Percentiles rank a stretch among this genome's conserved stretches.
Evolutionary conservation across 2,797 vertebrate species (phyloP).

Genomic region (Ctenochaetus hawaiiensis): DNA sequence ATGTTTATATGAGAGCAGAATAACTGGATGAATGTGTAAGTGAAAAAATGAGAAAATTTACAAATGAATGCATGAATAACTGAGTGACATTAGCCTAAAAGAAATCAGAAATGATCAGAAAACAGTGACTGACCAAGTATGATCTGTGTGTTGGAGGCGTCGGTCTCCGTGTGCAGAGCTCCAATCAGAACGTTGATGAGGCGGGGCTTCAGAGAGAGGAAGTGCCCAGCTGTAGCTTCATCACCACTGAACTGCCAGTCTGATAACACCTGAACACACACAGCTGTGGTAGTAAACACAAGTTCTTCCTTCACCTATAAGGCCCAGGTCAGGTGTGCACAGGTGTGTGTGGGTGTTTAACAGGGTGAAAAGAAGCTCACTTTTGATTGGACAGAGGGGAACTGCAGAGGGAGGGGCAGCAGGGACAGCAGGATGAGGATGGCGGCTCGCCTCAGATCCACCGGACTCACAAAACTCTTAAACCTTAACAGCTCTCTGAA

Average conservation of each 20-base stretch:
- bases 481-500: slow-evolving; percentile 92
- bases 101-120: background rate
- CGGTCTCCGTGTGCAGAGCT: slow-evolving; percentile 92
- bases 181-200: slow-evolving; percentile 93
- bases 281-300: background rate
- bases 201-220: slow-evolving; percentile 90
- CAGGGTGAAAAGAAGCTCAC: slow-evolving; percentile 69
- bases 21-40: too few relatives aligned
- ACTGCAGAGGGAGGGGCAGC: slow-evolving; percentile 92
- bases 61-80: too few relatives aligned
- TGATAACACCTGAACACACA: slow-evolving; percentile 32
- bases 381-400: slow-evolving; percentile 91
- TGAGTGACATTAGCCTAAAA: too few relatives aligned
- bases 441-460: slow-evolving; percentile 92
- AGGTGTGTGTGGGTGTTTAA: background rate
- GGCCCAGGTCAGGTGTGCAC: background rate
- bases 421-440: slow-evolving; percentile 93
- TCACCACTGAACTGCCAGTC: slow-evolving; percentile 13
- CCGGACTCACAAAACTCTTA: slow-evolving; percentile 89
- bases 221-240: slow-evolving; percentile 21
- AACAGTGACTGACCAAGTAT: slow-evolving; percentile 87
- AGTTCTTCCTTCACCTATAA: background rate
- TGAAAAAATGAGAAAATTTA: too few relatives aligned
- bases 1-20: too few relatives aligned
- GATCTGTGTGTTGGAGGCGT: slow-evolving; percentile 94